Conservation (phyloP, 2,888 invertebrate species). For the Leuctra nigra region DNA sequence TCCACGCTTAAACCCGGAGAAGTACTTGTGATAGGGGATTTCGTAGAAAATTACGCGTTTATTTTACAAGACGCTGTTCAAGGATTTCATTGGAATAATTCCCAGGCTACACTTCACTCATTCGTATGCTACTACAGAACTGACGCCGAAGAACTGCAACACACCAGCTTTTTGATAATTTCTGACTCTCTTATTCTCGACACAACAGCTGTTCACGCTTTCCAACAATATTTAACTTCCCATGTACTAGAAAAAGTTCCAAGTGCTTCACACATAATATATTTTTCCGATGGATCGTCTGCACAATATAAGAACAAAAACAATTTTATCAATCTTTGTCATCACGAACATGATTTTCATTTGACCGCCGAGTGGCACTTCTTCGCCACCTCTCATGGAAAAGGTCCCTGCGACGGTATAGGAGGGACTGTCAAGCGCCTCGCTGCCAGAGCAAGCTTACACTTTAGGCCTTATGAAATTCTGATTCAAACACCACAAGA, state of each 20-base stretch:
- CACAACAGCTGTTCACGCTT: neutral
- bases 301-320: slow-evolving; percentile 10
- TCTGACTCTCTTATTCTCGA: slow-evolving; percentile 27
- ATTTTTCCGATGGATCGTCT: slow-evolving; percentile 5
- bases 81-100: slow-evolving; percentile 26
- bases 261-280: neutral
- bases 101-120: slow-evolving; percentile 28
- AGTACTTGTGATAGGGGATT: slow-evolving; percentile 26
- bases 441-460: slow-evolving; percentile 27
- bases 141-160: slow-evolving; percentile 17
- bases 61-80: slow-evolving; percentile 21
- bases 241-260: slow-evolving; percentile 25
- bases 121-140: slow-evolving; percentile 22
- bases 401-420: slow-evolving; percentile 27
- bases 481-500: slow-evolving; percentile 19
- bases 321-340: slow-evolving; percentile 9
- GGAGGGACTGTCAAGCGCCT: slow-evolving; percentile 29
- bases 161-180: slow-evolving; percentile 26
- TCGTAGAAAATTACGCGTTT: slow-evolving; percentile 20
- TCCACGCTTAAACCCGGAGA: slow-evolving; percentile 20
- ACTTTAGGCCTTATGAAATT: slow-evolving; percentile 18
- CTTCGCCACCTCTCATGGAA: slow-evolving; percentile 27
- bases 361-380: slow-evolving; percentile 28
- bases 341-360: slow-evolving; percentile 15
- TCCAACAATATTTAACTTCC: slow-evolving; percentile 25